phyloP scores from a whole-genome alignment of 2,888 invertebrate species.

The Xanthostigma xanthostigma region DNA sequence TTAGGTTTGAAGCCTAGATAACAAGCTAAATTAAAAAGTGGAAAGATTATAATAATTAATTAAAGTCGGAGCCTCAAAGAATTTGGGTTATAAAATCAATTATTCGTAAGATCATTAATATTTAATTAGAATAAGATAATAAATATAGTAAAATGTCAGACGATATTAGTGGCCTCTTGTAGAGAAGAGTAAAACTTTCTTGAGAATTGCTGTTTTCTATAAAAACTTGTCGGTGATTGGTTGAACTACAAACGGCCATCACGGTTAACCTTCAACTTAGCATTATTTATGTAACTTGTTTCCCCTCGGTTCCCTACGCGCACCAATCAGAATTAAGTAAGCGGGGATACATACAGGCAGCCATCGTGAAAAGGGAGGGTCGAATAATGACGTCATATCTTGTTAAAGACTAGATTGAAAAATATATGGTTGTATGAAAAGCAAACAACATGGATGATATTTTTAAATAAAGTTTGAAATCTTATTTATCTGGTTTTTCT shows the following conservation, averaged over 20 bases:
- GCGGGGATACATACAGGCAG: constrained; percentile 19
- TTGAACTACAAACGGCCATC: constrained; percentile 31
- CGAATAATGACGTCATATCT: constrained; percentile 6
- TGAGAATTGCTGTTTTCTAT: constrained; percentile 20
- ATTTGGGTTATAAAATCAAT: no score
- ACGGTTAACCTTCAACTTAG: constrained; percentile 27
- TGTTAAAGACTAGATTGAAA: background rate
- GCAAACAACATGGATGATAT: constrained; percentile 6
- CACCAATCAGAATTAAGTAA: constrained; percentile 21
- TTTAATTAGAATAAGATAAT: no score
- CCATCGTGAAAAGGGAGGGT: constrained; percentile 27
- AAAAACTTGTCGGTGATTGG: constrained; percentile 26
- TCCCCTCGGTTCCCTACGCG: constrained; percentile 19
- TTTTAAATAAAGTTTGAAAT: background rate
- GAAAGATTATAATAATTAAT: no score
- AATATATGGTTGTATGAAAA: background rate
- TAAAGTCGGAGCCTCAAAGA: no score
- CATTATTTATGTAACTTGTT: constrained; percentile 24
- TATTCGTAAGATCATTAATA: no score
- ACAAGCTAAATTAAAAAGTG: no score
- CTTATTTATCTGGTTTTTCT: no score
- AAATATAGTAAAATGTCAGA: no score
- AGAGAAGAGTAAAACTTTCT: constrained; percentile 8
- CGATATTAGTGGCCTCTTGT: no score
- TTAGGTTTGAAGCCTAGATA: no score